Evolutionary conservation across 1,140 invertebrate species (phyloP), one percentile per base, ranked within the genome.

Genomic region (Drosophila sechellia): DNA sequence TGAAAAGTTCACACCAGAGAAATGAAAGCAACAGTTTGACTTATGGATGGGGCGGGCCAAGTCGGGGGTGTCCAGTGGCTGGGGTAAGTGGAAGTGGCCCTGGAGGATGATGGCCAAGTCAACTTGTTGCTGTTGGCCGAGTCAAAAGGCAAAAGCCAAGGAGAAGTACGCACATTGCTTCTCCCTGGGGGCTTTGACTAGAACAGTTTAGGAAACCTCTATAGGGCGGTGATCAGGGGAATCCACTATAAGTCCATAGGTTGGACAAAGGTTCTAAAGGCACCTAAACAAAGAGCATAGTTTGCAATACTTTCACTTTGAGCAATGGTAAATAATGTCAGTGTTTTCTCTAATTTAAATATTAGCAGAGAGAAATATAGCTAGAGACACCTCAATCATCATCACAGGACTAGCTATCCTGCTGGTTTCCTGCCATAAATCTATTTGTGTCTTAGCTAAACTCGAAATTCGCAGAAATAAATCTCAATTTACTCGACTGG

Each of bases 1-100:
- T 50, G 17, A 52, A 63, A 74, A 74, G 49, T 56, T 75, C 70
- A 50, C 70, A 56, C 52, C 45, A 74, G 22, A 17, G 53, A 55
- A 77, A 35, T 46, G 49, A 55, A 77, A 77, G 70, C 73, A 77
- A 69, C 64, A 53, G 74, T 70, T 77, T 77, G 71, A 75, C 61
- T 66, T 35, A 64, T 56, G 69, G 69, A 20, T n/a, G 12, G 13
- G 53, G 12, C 13, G 52, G 12, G 15, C 13, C 12, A n/a, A 5
- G 4, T n/a, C 0, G 13, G 20, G 22, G 22, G 27, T 58, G 48
- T 50, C 27, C 27, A 20, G 35, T 46, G 42, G 42, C 25, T 22
- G 50, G 46, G 42, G 61, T 12, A 10, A 34, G 35, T 5, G 54
- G 27, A 22, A 35, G 2, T 37, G 50, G 45, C 46, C 60, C 39